A percentile compares a stretch with the other conserved stretches of the same genome.
phyloP scores from a whole-genome alignment of 1,140 invertebrate species.

The Holcopasites calliopsidis region DNA sequence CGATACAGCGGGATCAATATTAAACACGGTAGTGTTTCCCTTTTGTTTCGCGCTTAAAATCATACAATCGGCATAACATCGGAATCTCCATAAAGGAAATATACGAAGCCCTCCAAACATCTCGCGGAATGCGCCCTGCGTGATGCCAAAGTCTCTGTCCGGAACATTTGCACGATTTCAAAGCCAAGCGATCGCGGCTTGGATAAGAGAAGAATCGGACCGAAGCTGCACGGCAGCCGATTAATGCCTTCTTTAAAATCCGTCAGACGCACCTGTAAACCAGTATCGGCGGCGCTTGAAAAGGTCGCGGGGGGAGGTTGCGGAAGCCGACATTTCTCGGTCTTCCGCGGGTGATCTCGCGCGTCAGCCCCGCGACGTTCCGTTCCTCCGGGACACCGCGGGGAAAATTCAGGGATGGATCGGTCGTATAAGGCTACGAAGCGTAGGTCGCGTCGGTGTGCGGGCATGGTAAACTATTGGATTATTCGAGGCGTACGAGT shows the following conservation, averaged over 20 bases:
- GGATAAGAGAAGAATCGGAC: conserved; percentile 5
- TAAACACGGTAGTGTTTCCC: no score
- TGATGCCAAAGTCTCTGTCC: not conserved
- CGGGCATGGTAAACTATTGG: conserved; percentile 71
- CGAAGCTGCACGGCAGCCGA: not conserved
- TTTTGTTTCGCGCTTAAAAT: no score
- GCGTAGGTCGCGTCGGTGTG: not conserved
- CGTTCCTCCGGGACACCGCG: conserved; percentile 38
- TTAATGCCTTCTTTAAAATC: conserved; percentile 23
- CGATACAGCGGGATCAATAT: no score
- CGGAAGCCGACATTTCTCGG: conserved; percentile 69
- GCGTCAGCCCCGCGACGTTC: not conserved
- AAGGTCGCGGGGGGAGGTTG: conserved; percentile 27
- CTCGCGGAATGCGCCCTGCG: no score
- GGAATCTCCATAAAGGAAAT: no score
- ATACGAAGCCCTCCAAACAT: not conserved
- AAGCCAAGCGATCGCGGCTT: not conserved
- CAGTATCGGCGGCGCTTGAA: not conserved
- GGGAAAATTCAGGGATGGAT: conserved; percentile 39
- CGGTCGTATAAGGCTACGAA: conserved; percentile 2
- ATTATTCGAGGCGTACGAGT: conserved; percentile 71
- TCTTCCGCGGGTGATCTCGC: conserved; percentile 58
- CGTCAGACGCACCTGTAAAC: not conserved
- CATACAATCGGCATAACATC: no score
- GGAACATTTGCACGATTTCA: conserved; percentile 22